These are phyloP conservation scores for Cerastis rubricosa DNA, from an alignment of 2,888 invertebrate species.

Conservation along the genomic window DNA sequence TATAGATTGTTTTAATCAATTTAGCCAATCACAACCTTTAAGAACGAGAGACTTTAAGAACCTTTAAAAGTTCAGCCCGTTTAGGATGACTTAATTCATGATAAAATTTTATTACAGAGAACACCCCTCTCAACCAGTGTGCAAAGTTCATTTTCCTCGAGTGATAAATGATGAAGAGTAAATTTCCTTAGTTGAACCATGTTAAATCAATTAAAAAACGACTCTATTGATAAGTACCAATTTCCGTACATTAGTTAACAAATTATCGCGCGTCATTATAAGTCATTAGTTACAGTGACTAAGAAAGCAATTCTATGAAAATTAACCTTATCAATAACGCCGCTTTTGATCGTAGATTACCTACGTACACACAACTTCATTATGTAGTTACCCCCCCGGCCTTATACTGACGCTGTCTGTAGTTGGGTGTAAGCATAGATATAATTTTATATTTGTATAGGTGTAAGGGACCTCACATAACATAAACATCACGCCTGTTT, in stretches of 20 bases:
- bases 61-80: background rate
- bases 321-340: slow-evolving; percentile 16
- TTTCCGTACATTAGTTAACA: background rate
- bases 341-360: background rate
- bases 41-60: too few relatives aligned
- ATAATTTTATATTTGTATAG: too few relatives aligned
- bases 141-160: background rate
- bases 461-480: too few relatives aligned
- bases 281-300: slow-evolving; percentile 37
- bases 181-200: slow-evolving; percentile 3
- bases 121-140: background rate
- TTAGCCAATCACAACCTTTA: background rate
- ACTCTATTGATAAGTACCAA: slow-evolving; percentile 5
- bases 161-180: background rate
- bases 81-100: background rate
- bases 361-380: too few relatives aligned
- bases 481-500: too few relatives aligned
- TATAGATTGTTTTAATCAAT: slow-evolving; percentile 12
- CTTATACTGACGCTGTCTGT: too few relatives aligned
- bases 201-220: slow-evolving; percentile 10
- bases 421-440: too few relatives aligned
- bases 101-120: background rate
- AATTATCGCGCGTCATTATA: slow-evolving; percentile 12
- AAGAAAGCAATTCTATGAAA: background rate
- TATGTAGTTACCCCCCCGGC: too few relatives aligned